A percentile compares a stretch with the other conserved stretches of the same genome.
Evolutionary conservation across 2,888 invertebrate species (phyloP).

Genomic region (Archips crataeganus): DNA sequence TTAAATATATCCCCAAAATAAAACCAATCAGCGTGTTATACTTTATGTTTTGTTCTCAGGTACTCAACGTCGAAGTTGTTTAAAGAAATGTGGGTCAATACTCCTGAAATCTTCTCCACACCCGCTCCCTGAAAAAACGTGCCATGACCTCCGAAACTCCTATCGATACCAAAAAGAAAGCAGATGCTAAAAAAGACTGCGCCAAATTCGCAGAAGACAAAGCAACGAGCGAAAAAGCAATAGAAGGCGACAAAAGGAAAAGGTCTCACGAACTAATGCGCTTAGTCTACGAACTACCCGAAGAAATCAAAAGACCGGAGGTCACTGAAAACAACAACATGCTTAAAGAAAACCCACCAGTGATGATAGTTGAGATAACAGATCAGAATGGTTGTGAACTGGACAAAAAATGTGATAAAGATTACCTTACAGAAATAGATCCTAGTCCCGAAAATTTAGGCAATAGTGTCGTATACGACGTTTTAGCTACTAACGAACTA

Average conservation of each 20-base stretch:
- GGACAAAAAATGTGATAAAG: slow-evolving; percentile 68
- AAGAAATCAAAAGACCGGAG: slow-evolving; percentile 66
- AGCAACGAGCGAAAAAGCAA: slow-evolving; percentile 61
- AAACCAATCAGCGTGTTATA: slow-evolving; percentile 1
- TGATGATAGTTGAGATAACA: slow-evolving; percentile 78
- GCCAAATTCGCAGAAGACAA: slow-evolving; percentile 66
- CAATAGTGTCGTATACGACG: slow-evolving; percentile 75
- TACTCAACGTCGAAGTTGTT: slow-evolving; percentile 23
- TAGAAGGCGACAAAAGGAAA: slow-evolving; percentile 60
- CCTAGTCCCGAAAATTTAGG: slow-evolving; percentile 74
- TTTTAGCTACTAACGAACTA: slow-evolving; percentile 68
- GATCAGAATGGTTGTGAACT: slow-evolving; percentile 82
- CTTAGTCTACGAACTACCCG: slow-evolving; percentile 80
- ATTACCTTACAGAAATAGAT: slow-evolving; percentile 63
- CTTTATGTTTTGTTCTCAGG: slow-evolving; percentile 46
- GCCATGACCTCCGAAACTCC: slow-evolving; percentile 82
- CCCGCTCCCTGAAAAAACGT: slow-evolving; percentile 55
- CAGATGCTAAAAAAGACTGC: slow-evolving; percentile 53
- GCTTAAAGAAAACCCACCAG: slow-evolving; percentile 80
- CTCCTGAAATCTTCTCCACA: slow-evolving; percentile 44
- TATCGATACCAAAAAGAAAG: slow-evolving; percentile 72
- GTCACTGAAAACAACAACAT: slow-evolving; percentile 74
- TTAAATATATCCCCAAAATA: not conserved
- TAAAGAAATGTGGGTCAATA: slow-evolving; percentile 65
- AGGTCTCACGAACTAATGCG: slow-evolving; percentile 77